Evolutionary conservation across 2,113 vertebrate genomes (phyloP), one percentile per base, ranked within the genome.

Genomic region (Megaceryle torquata): DNA sequence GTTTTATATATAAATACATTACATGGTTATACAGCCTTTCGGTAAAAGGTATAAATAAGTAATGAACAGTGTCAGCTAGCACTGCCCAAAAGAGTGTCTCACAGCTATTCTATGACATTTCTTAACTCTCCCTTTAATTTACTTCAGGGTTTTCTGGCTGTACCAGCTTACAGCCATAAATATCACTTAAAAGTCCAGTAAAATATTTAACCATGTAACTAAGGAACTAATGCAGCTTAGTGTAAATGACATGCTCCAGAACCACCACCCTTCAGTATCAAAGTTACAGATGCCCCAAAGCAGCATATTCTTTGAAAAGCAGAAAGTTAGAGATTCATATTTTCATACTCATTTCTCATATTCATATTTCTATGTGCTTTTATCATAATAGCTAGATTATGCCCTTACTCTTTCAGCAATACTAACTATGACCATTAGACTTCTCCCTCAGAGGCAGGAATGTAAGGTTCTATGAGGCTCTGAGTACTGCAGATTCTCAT

Each of bases 151-250:
- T 96, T 88, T 80, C 20, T 2, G 64, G 76, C 85, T 65, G 37
- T 44, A 88, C 33, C 75, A 88, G 43, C 64, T 57, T 59, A 59
- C 16, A 53, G 60, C 64, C 85, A 74, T 91, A 96, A 96, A 93
- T 91, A 94, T 48, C 51, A 75, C 59, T 95, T 78, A 75, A 96
- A 93, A 1, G 4, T 63, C 60, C 82, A 83, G 56, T 96, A 83
- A 96, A 96, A 96, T 94, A 95, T 97, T 96, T 96, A 95, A 95
- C 85, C 43, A 33, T 68, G 93, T 95, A 96, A 90, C 91, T 90
- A 95, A 86, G 95, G 68, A 95, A 94, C 82, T 96, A 96, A 93
- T 86, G 85, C 85, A 90, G 71, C 76, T 90, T 51, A 4, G 51
- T 88, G 88, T 81, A 93, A 96, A 93, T 89, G 75, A 94, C 76